phyloP scores from a whole-genome alignment of 2,113 vertebrate genomes.

The Crotalus tigris region DNA sequence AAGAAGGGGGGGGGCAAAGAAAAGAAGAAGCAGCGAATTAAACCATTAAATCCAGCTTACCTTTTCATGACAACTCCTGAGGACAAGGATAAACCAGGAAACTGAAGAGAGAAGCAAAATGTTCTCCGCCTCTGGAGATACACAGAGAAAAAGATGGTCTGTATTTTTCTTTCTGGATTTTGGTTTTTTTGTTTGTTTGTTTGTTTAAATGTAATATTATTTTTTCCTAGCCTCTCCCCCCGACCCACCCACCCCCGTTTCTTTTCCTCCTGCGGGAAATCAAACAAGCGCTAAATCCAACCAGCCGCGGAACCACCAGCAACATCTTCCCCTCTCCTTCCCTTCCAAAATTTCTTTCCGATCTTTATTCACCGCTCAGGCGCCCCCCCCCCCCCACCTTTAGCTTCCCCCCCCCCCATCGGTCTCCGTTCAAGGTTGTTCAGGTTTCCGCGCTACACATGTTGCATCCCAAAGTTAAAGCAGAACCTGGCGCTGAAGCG shows the following conservation, averaged over 20 bases:
- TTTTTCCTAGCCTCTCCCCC: no score
- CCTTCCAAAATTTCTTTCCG: neutral
- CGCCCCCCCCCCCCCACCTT: neutral
- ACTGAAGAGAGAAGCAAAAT: neutral
- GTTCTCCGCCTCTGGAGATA: conserved; percentile 6
- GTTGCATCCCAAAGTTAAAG: conserved; percentile 36
- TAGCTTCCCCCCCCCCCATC: neutral
- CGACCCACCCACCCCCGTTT: no score
- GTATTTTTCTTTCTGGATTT: neutral
- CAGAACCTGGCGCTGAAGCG: neutral
- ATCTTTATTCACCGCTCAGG: conserved; percentile 19
- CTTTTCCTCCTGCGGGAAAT: conserved; percentile 17
- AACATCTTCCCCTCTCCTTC: no score
- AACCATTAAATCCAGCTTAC: neutral
- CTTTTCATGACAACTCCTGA: conserved; percentile 37
- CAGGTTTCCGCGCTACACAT: conserved; percentile 28
- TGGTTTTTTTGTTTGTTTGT: no score
- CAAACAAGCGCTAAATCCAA: conserved; percentile 9
- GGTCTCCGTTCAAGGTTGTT: conserved; percentile 33
- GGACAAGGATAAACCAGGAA: neutral
- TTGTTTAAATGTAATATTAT: no score
- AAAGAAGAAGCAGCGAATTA: neutral
- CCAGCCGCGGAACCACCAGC: neutral
- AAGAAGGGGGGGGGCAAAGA: neutral
- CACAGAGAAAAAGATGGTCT: neutral